These are phyloP conservation scores for Urocolius indicus DNA, from an alignment of 2,113 vertebrate genomes.

Conservation along the genomic window DNA sequence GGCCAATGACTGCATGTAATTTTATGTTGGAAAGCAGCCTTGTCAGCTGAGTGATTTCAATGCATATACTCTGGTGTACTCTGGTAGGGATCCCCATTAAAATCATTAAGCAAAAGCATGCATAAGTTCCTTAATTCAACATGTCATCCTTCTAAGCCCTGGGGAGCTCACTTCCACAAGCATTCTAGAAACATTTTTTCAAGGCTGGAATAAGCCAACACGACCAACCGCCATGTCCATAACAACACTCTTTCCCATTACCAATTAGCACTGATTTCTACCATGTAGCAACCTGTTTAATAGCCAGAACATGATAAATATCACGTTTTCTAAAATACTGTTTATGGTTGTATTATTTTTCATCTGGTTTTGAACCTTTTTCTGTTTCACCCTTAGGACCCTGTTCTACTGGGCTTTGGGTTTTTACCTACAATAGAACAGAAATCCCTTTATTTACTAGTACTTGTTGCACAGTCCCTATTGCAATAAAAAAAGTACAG, in stretches of 20 bases:
- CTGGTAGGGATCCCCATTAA: conserved; percentile 41
- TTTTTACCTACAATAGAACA: neutral
- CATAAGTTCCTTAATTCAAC: conserved; percentile 41
- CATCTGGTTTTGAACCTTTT: neutral
- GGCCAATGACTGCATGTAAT: neutral
- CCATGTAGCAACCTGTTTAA: neutral
- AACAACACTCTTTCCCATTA: neutral
- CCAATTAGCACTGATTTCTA: neutral
- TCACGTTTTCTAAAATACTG: neutral
- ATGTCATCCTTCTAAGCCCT: conserved; percentile 42
- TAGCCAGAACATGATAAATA: neutral
- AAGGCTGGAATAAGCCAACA: neutral
- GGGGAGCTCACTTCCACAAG: conserved; percentile 25
- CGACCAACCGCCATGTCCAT: neutral
- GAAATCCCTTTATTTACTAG: neutral
- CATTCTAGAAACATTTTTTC: conserved; percentile 22
- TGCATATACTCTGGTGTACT: neutral
- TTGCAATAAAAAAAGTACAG: neutral
- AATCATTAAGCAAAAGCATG: conserved; percentile 21
- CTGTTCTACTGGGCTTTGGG: neutral
- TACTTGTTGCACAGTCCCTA: neutral
- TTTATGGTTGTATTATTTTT: neutral
- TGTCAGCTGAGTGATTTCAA: neutral
- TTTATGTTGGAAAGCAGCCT: neutral
- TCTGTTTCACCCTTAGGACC: neutral